A percentile compares a stretch with the other conserved stretches of the same genome.
These are phyloP conservation scores for Pseudomyrmex sp. DNA, from an alignment of 1,140 invertebrate genomes.

Conservation along the genomic window DNA sequence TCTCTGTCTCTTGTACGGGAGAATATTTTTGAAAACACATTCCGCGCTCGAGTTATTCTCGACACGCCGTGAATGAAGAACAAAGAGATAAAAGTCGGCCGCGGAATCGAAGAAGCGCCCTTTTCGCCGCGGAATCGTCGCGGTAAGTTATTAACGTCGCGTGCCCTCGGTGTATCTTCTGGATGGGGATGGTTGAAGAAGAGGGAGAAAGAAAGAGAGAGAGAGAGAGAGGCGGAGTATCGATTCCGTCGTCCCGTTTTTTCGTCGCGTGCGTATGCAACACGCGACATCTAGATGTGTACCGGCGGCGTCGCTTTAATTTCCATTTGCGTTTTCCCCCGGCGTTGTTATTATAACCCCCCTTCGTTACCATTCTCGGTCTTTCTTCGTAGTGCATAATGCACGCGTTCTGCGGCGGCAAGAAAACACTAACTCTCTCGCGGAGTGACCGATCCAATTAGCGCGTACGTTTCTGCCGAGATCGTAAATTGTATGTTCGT, in stretches of 20 bases:
- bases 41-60: conserved; percentile 26
- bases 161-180: conserved; percentile 64
- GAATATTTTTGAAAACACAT: conserved; percentile 22
- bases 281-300: conserved; percentile 36
- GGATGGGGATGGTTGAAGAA: neutral
- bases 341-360: conserved; percentile 45
- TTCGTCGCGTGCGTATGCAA: conserved; percentile 58
- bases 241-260: conserved; percentile 68
- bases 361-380: conserved; percentile 16
- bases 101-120: conserved; percentile 31
- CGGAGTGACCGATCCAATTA: too few relatives aligned
- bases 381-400: conserved; percentile 2
- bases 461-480: too few relatives aligned
- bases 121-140: conserved; percentile 60
- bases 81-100: conserved; percentile 47
- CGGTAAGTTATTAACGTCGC: conserved; percentile 76
- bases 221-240: conserved; percentile 37
- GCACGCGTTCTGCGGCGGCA: conserved; percentile 3
- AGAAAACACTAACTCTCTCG: conserved; percentile 27
- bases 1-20: neutral
- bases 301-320: conserved; percentile 42
- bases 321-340: conserved; percentile 40
- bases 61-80: conserved; percentile 42
- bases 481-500: too few relatives aligned
- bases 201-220: too few relatives aligned